phyloP scores from a whole-genome alignment of 1,140 invertebrate species.

The Drosophila mauritiana region DNA sequence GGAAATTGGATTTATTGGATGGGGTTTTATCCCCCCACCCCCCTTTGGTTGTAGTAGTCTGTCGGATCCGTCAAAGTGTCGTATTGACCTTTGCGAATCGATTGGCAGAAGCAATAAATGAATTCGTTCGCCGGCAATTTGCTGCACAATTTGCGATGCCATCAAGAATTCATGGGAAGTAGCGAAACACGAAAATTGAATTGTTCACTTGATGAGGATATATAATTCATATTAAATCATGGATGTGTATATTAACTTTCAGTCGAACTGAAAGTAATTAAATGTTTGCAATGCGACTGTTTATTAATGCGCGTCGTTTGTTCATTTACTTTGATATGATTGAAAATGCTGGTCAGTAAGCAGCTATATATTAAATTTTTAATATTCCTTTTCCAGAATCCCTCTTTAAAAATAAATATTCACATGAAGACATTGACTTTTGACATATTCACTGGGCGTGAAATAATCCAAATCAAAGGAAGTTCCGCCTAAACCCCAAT shows the following conservation, averaged over 20 bases:
- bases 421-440: neutral
- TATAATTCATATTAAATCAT: conserved; percentile 17
- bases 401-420: no score
- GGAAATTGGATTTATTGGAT: neutral
- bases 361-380: no score
- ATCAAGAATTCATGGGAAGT: conserved; percentile 28
- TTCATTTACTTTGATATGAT: neutral
- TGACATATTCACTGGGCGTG: conserved; percentile 14
- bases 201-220: conserved; percentile 14
- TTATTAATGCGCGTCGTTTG: conserved; percentile 17
- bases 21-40: neutral
- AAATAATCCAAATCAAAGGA: conserved; percentile 38
- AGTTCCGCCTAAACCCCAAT: conserved; percentile 19
- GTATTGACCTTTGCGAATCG: conserved; percentile 26
- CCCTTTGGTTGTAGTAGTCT: neutral
- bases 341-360: neutral
- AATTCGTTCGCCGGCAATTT: conserved; percentile 31
- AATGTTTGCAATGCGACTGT: conserved; percentile 7
- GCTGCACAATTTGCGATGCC: conserved; percentile 27
- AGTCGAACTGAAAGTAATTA: conserved; percentile 14
- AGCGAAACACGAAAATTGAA: conserved; percentile 19
- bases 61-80: conserved; percentile 13
- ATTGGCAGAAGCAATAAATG: conserved; percentile 32
- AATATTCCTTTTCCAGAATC: neutral
- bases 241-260: neutral